phyloP scores from a whole-genome alignment of 2,888 invertebrate species.

The Polydesmus complanatus region DNA sequence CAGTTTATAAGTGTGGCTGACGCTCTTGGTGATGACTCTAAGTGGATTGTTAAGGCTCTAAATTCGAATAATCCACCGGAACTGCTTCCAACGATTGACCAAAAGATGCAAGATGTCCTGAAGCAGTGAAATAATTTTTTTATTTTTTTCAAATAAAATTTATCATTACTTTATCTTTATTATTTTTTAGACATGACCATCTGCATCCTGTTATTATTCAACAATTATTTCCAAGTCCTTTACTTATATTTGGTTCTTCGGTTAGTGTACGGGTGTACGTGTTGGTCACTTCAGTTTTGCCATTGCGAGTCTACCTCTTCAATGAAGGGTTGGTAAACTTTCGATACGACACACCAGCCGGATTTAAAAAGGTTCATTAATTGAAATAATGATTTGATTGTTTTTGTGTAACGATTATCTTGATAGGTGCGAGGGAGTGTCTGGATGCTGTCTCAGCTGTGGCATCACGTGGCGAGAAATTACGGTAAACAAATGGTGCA shows the following conservation, averaged over 20 bases:
- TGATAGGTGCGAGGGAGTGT: constrained; percentile 21
- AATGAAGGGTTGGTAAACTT: constrained; percentile 28
- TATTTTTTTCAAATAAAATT: not conserved
- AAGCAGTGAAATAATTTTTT: constrained; percentile 1
- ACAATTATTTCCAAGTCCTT: constrained; percentile 23
- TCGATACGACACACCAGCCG: constrained; percentile 23
- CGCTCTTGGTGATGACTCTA: constrained; percentile 22
- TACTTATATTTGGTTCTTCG: constrained; percentile 26
- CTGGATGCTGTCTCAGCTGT: constrained; percentile 23
- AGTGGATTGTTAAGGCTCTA: constrained; percentile 23
- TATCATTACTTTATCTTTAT: not conserved
- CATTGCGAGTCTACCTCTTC: constrained; percentile 30
- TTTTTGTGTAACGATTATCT: not conserved
- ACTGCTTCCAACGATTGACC: constrained; percentile 12
- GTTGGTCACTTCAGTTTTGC: constrained; percentile 29
- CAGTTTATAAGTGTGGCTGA: constrained; percentile 26
- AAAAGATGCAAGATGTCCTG: constrained; percentile 1
- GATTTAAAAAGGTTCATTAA: constrained; percentile 24
- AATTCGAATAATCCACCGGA: constrained; percentile 13
- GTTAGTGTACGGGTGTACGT: constrained; percentile 29
- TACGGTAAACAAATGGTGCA: constrained; percentile 21
- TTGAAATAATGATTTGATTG: constrained; percentile 3
- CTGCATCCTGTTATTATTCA: constrained; percentile 20
- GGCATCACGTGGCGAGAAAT: constrained; percentile 23
- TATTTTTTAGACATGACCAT: constrained; percentile 9